Conservation (phyloP, 2,888 invertebrate genomes). For the Tubulanus polymorphus region DNA sequence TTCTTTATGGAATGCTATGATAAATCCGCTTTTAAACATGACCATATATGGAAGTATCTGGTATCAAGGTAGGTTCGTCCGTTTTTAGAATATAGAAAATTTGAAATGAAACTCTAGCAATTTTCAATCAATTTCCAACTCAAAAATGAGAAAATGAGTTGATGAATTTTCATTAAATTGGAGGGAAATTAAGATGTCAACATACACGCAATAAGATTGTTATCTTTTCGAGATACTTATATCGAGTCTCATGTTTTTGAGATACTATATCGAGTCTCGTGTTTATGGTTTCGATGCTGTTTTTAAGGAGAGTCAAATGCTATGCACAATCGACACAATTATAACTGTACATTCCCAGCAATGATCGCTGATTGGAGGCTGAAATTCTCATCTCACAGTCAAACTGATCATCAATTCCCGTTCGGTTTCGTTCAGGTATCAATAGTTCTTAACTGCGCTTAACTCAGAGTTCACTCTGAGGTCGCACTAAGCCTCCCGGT, state of each 20-base stretch:
- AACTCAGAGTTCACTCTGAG: background rate
- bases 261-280: no score
- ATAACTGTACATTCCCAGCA: conserved; percentile 38
- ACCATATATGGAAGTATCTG: conserved; percentile 45
- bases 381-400: conserved; percentile 28
- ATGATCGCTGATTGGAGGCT: conserved; percentile 44
- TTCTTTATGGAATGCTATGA: conserved; percentile 47
- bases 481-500: background rate
- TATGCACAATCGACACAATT: conserved; percentile 21
- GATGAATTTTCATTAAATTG: no score
- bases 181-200: no score
- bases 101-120: no score
- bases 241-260: no score
- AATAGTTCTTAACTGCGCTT: background rate
- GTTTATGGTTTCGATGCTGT: background rate
- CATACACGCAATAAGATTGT: no score
- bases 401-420: conserved; percentile 32
- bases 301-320: conserved; percentile 33
- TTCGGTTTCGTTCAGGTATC: conserved; percentile 46
- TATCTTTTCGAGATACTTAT: no score
- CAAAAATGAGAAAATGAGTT: no score
- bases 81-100: no score
- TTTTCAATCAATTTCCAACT: no score
- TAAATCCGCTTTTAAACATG: conserved; percentile 41
- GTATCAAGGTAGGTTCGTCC: conserved; percentile 53